A percentile compares a stretch with the other conserved stretches of the same genome.
These are phyloP conservation scores for Lagria hirta DNA, from an alignment of 2,888 invertebrate species.

Conservation along the genomic window DNA sequence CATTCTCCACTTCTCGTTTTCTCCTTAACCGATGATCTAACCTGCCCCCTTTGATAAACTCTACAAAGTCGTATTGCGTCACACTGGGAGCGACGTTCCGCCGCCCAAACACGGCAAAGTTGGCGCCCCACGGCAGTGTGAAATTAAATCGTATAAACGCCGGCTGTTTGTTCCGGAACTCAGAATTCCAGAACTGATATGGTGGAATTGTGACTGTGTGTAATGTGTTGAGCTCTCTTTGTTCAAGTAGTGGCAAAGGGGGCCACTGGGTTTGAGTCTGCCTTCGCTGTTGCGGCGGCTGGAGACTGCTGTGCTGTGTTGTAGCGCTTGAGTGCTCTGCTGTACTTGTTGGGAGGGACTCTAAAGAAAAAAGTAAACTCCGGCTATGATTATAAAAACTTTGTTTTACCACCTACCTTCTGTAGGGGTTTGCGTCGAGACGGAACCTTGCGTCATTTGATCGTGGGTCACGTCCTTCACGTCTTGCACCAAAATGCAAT, in stretches of 20 bases:
- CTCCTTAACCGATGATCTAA: slow-evolving; percentile 72
- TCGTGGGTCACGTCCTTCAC: slow-evolving; percentile 86
- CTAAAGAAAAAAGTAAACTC: slow-evolving; percentile 50
- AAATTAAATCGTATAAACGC: slow-evolving; percentile 79
- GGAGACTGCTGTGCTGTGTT: slow-evolving; percentile 60
- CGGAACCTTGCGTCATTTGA: slow-evolving; percentile 77
- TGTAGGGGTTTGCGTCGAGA: slow-evolving; percentile 69
- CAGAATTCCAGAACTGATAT: slow-evolving; percentile 91
- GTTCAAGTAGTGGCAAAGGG: slow-evolving; percentile 67
- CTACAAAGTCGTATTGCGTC: slow-evolving; percentile 95
- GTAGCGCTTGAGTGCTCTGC: slow-evolving; percentile 67
- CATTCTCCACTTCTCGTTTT: slow-evolving; percentile 28
- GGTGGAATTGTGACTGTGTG: slow-evolving; percentile 85
- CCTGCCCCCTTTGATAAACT: slow-evolving; percentile 86
- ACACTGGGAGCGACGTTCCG: slow-evolving; percentile 94
- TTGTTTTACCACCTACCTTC: slow-evolving; percentile 58
- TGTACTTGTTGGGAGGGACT: slow-evolving; percentile 72
- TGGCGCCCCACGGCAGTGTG: slow-evolving; percentile 88
- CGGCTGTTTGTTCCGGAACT: slow-evolving; percentile 88
- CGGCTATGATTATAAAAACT: not conserved
- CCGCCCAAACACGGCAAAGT: slow-evolving; percentile 93
- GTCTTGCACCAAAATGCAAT: slow-evolving; percentile 88
- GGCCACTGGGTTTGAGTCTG: slow-evolving; percentile 75
- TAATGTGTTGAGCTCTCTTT: slow-evolving; percentile 80
- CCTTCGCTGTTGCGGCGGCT: slow-evolving; percentile 70